Evolutionary conservation across 2,113 vertebrate species (phyloP).

Genomic region (Rhagologus leucostigma): DNA sequence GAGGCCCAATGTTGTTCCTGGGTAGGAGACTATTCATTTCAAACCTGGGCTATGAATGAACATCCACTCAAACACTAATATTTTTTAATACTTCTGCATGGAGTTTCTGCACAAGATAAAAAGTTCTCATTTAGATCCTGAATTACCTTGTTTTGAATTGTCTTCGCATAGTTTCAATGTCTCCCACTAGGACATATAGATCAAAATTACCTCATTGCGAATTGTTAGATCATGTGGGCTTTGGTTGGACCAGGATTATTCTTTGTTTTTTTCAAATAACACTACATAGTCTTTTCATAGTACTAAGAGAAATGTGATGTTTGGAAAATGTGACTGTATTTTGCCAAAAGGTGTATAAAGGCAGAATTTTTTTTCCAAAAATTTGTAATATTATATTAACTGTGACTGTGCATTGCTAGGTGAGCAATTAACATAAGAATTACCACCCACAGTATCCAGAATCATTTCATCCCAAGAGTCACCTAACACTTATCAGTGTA

Average conservation of each 20-base stretch:
- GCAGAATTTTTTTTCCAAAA: neutral
- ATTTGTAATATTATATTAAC: neutral
- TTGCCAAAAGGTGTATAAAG: neutral
- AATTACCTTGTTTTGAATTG: neutral
- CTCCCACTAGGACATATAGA: neutral
- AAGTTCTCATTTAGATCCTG: neutral
- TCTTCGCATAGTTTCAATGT: neutral
- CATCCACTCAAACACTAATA: neutral
- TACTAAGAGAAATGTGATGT: neutral
- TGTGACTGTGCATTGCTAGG: neutral
- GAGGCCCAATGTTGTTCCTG: rapidly evolving
- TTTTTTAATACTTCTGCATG: neutral
- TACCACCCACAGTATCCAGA: neutral
- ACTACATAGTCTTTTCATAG: neutral
- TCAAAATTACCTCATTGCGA: neutral
- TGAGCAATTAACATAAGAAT: neutral
- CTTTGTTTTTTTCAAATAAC: neutral
- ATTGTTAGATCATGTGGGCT: neutral
- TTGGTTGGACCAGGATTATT: neutral
- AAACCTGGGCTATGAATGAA: neutral
- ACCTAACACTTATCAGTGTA: neutral
- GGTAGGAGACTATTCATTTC: neutral
- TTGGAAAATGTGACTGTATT: neutral
- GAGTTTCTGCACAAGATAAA: neutral
- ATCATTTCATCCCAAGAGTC: neutral